These are phyloP conservation scores for Amphiduros pacificus DNA, from an alignment of 2,888 invertebrate species.

Conservation along the genomic window DNA sequence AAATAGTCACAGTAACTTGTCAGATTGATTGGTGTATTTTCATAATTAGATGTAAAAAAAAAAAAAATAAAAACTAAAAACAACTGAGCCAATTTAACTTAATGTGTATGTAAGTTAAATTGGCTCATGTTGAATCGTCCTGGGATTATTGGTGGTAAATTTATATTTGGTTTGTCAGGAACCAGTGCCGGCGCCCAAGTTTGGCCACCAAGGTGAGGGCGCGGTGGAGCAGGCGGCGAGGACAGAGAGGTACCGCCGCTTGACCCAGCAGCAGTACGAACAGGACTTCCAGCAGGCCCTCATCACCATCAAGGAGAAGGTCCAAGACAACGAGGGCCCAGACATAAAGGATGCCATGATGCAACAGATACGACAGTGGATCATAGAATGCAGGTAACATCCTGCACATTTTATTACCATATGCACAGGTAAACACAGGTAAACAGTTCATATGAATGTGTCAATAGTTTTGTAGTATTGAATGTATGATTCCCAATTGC, in stretches of 20 bases:
- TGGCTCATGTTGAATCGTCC: no score
- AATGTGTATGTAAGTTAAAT: no score
- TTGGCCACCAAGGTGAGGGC: slow-evolving; percentile 45
- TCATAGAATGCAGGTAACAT: slow-evolving; percentile 77
- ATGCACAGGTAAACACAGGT: no score
- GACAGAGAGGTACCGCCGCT: slow-evolving; percentile 63
- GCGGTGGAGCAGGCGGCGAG: slow-evolving; percentile 40
- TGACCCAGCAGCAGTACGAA: slow-evolving; percentile 71
- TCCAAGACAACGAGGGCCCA: slow-evolving; percentile 73
- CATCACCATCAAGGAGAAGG: slow-evolving; percentile 64
- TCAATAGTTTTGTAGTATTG: no score
- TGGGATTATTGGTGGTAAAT: background rate
- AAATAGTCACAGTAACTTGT: no score
- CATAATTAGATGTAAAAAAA: no score
- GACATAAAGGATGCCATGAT: slow-evolving; percentile 83
- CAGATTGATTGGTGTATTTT: no score
- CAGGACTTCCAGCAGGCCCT: slow-evolving; percentile 73
- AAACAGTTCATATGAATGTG: no score
- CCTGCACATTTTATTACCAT: no score
- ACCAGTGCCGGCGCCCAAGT: slow-evolving; percentile 40
- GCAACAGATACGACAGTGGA: slow-evolving; percentile 85
- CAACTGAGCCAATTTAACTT: no score
- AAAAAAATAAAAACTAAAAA: no score
- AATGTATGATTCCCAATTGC: no score
- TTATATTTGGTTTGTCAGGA: background rate